Evolutionary conservation across 1,140 invertebrate genomes (phyloP), one percentile per base, ranked within the genome.

Genomic region (Eulimnadia texana): DNA sequence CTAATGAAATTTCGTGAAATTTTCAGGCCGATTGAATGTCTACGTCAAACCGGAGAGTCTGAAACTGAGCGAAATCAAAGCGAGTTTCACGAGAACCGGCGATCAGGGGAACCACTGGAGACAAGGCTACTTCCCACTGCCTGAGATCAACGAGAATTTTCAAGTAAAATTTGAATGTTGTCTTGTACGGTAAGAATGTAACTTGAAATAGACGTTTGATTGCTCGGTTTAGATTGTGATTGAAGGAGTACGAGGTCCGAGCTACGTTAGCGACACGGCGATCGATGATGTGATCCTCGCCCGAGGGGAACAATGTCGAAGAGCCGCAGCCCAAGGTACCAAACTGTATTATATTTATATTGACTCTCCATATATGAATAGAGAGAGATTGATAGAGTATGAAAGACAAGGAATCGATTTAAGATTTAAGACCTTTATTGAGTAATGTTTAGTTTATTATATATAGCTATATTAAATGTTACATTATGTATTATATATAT

Each of bases 81-180:
- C 80, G 3, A 71, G 81, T 63, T 88, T 85, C 70, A 73, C 73
- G 47, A 75, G 74, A 51, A 72, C 70, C 62, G 83, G 83, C 1
- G 81, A 86, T 67, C 81, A 85, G 67, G 85, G 85, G 2, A 78
- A 87, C 68, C 63, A 70, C 19, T 89, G 86, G 86, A 72, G 73
- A 11, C 70, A 74, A 22, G 80, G 76, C 9, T 73, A 79, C 13
- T 71, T 81, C n/a, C 63, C 73, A 53, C 69, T 85, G 10, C 20
- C 49, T 11, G 58, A 71, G 28, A 70, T 76, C 6, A 67, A 72
- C 2, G 72, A 76, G 19, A 76, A 79, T 65, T 85, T 84, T 69
- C 84, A 86, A 75, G 83, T 84, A 42, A 16, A 9, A 9, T 42
- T 42, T 42, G 33, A 9, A 16, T 42, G 6, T 42, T 42, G 33